These are phyloP conservation scores for Drosophila anomelani DNA, from an alignment of 2,888 invertebrate genomes.

Conservation along the genomic window DNA sequence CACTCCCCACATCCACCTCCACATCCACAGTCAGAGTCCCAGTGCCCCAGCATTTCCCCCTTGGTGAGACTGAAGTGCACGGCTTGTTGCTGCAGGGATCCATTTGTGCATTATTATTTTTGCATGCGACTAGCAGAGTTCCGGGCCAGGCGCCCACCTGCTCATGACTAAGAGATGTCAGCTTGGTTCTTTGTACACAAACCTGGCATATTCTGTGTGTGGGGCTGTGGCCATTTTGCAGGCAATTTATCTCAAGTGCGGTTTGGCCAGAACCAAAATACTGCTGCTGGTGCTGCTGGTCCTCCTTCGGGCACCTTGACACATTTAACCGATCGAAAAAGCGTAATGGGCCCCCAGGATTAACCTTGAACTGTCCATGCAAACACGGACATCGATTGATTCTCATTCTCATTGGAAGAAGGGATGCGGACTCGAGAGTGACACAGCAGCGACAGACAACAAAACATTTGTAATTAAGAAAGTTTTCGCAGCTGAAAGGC, in stretches of 20 bases:
- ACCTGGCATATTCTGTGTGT: conserved; percentile 1
- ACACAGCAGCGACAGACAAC: conserved; percentile 30
- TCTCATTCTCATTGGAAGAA: neutral
- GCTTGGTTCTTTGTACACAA: conserved; percentile 31
- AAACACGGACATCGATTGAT: conserved; percentile 40
- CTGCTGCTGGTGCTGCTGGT: conserved; percentile 18
- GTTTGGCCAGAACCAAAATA: conserved; percentile 18
- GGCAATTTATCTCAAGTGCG: conserved; percentile 40
- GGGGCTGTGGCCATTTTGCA: conserved; percentile 55
- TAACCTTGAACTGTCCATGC: conserved; percentile 33
- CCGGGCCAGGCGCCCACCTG: conserved; percentile 41
- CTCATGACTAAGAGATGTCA: conserved; percentile 48
- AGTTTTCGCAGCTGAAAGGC: conserved; percentile 67
- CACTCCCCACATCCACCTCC: conserved; percentile 17
- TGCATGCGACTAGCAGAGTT: conserved; percentile 57
- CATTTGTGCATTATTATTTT: conserved; percentile 69
- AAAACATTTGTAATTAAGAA: conserved; percentile 77
- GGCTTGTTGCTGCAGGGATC: conserved; percentile 62
- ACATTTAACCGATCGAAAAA: conserved; percentile 21
- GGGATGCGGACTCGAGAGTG: conserved; percentile 10
- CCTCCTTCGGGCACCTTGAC: conserved; percentile 23
- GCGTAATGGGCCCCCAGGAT: conserved; percentile 10
- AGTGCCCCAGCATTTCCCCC: conserved; percentile 4
- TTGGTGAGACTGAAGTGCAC: conserved; percentile 46
- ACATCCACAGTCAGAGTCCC: neutral